These are phyloP conservation scores for Bemisia tabaci DNA, from an alignment of 1,140 invertebrate species.

Conservation along the genomic window DNA sequence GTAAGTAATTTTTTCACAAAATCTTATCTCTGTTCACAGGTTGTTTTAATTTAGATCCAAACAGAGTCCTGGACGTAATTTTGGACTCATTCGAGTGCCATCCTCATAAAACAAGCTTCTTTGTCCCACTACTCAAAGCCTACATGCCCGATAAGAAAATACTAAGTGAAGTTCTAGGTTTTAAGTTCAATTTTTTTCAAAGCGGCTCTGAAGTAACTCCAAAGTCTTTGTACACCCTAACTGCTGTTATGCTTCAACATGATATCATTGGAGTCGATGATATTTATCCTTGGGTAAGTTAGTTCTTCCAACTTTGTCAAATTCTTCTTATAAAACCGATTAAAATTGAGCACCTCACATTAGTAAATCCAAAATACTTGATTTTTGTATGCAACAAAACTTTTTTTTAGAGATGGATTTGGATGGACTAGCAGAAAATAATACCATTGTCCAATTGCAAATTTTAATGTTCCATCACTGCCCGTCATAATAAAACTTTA, in stretches of 20 bases:
- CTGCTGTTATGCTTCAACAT: constrained; percentile 80
- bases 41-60: constrained; percentile 98
- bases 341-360: too few species aligned
- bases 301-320: too few species aligned
- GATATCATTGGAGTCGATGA: constrained; percentile 70
- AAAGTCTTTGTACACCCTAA: constrained; percentile 70
- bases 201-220: constrained; percentile 50
- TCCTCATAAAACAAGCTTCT: constrained; percentile 53
- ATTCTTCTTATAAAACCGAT: too few species aligned
- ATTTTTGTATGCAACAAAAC: too few species aligned
- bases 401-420: too few species aligned
- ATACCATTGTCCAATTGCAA: too few species aligned
- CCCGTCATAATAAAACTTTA: too few species aligned
- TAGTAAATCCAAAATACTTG: too few species aligned
- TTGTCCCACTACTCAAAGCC: constrained; percentile 66
- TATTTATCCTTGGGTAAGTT: constrained; percentile 80
- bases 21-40: too few species aligned
- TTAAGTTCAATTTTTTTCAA: constrained; percentile 57
- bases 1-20: too few species aligned
- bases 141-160: constrained; percentile 76
- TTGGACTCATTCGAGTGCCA: constrained; percentile 92
- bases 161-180: constrained; percentile 85
- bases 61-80: constrained; percentile 91
- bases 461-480: too few species aligned
- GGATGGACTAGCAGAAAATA: too few species aligned